A percentile compares a stretch with the other conserved stretches of the same genome.
Evolutionary conservation across 2,888 invertebrate genomes (phyloP).

Genomic region (Linhomoeus sp.): DNA sequence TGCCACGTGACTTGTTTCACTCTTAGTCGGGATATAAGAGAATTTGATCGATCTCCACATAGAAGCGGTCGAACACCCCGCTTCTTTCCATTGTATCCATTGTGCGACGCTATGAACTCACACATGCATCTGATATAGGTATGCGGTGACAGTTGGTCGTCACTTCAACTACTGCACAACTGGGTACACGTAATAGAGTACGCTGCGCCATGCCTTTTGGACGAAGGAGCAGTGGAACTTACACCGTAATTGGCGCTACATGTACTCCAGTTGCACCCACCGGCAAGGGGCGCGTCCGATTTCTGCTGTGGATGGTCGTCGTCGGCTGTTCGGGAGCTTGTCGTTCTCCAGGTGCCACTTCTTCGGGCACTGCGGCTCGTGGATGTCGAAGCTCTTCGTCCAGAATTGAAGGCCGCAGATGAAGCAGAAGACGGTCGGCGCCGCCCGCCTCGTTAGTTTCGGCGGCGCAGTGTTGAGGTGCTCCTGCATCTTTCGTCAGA

Average conservation of each 20-base stretch:
- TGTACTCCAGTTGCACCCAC: constrained; percentile 7
- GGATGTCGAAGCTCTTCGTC: constrained; percentile 42
- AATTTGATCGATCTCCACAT: too few species aligned
- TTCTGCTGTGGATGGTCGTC: constrained; percentile 39
- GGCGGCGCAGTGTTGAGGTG: constrained; percentile 15
- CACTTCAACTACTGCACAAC: too few species aligned
- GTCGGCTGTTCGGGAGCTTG: constrained; percentile 36
- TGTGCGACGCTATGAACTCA: too few species aligned
- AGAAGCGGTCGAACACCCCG: too few species aligned
- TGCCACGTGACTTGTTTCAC: too few species aligned
- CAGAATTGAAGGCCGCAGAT: constrained; percentile 47
- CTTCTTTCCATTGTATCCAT: too few species aligned
- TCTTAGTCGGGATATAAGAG: too few species aligned
- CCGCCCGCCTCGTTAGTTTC: constrained; percentile 16
- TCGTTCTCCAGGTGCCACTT: constrained; percentile 43
- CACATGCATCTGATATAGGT: too few species aligned
- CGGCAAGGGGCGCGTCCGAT: constrained; percentile 32
- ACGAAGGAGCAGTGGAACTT: too few species aligned
- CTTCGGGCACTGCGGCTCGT: constrained; percentile 46
- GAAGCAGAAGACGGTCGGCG: constrained; percentile 37
- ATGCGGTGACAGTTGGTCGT: too few species aligned
- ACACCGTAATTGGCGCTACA: too few species aligned
- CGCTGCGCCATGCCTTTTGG: constrained; percentile 3
- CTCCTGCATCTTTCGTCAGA: constrained; percentile 14
- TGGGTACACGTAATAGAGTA: constrained; percentile 9